A percentile compares a stretch with the other conserved stretches of the same genome.
These are phyloP conservation scores for Saturnia pavonia DNA, from an alignment of 2,888 invertebrate species.

Conservation along the genomic window DNA sequence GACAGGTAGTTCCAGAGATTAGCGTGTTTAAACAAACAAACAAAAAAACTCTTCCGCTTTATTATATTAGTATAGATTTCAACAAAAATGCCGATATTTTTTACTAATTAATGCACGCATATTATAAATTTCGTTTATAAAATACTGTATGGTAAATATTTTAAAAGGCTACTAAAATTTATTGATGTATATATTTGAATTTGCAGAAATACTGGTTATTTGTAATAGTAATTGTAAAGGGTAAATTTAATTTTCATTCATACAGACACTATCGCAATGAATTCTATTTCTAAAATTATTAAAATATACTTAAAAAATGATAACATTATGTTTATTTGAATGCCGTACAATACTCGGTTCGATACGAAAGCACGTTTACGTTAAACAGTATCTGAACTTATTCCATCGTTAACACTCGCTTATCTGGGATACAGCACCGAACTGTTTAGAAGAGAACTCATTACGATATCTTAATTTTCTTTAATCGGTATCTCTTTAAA, in stretches of 20 bases:
- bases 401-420: constrained; percentile 14
- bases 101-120: too few relatives aligned
- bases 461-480: constrained; percentile 9
- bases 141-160: too few relatives aligned
- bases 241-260: not conserved
- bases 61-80: too few relatives aligned
- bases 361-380: not conserved
- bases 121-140: too few relatives aligned
- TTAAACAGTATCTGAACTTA: constrained; percentile 1
- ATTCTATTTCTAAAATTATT: not conserved
- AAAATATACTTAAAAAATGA: not conserved
- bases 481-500: constrained; percentile 9
- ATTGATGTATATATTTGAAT: too few relatives aligned
- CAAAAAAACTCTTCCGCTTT: too few relatives aligned
- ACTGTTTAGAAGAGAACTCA: constrained; percentile 10
- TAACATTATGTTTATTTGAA: constrained; percentile 4
- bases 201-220: not conserved
- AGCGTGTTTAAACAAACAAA: too few relatives aligned
- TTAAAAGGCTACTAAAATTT: too few relatives aligned
- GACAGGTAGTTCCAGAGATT: too few relatives aligned
- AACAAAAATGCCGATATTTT: too few relatives aligned
- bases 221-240: not conserved
- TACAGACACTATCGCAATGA: not conserved
- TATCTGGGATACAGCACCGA: not conserved
- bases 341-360: not conserved